phyloP scores from a whole-genome alignment of 2,113 vertebrate genomes.

The Gallinago media region DNA sequence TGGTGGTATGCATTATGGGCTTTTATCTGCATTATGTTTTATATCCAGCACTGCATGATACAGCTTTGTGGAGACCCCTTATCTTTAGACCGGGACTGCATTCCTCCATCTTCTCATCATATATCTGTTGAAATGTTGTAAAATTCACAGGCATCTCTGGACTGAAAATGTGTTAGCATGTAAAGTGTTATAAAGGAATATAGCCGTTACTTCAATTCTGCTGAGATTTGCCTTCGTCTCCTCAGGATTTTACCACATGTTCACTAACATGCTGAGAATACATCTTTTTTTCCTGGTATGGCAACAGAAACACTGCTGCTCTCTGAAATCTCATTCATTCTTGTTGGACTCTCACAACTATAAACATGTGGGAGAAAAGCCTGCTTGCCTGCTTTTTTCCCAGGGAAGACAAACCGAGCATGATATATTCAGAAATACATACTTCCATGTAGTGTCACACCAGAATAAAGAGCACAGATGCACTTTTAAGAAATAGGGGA shows the following conservation, averaged over 20 bases:
- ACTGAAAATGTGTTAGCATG: neutral
- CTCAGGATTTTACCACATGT: neutral
- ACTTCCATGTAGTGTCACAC: neutral
- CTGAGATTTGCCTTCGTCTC: neutral
- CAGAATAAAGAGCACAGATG: neutral
- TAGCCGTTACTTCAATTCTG: neutral
- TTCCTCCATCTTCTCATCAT: neutral
- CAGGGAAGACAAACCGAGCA: neutral
- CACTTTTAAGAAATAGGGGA: neutral
- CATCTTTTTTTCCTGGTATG: slow-evolving; percentile 1
- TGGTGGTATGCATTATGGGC: fast-evolving
- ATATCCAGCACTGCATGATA: neutral
- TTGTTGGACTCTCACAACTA: neutral
- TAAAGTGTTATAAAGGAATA: neutral
- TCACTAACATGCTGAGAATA: slow-evolving; percentile 32
- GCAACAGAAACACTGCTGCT: slow-evolving; percentile 7
- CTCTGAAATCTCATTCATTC: slow-evolving; percentile 1
- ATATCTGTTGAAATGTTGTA: neutral
- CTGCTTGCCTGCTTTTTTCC: neutral
- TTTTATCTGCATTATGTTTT: neutral
- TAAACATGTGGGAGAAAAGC: neutral
- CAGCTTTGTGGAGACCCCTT: neutral
- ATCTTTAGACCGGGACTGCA: neutral
- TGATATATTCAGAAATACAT: neutral
- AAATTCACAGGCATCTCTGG: neutral